Evolutionary conservation across 2,113 vertebrate genomes (phyloP).

Genomic region (Hippocampus guttulatus): DNA sequence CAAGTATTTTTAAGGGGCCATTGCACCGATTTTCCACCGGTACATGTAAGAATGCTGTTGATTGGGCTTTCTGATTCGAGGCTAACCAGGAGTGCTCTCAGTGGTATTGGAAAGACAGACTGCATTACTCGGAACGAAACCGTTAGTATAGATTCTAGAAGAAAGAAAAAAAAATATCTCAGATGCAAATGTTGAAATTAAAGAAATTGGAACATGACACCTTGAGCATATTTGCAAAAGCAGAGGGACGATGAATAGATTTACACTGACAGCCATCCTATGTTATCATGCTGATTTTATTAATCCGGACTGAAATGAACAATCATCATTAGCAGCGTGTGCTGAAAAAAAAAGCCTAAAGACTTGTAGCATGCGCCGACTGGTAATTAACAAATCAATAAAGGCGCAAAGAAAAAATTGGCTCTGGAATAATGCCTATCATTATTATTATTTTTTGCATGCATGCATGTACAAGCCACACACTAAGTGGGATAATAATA

Average conservation of each 20-base stretch:
- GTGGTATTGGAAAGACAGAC: not conserved
- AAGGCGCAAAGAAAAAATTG: constrained; percentile 53
- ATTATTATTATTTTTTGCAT: constrained; percentile 20
- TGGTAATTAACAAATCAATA: constrained; percentile 67
- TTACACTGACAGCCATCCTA: not conserved
- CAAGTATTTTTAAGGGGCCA: constrained; percentile 16
- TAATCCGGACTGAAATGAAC: not conserved
- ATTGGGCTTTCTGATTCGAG: not conserved
- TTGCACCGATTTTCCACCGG: not conserved
- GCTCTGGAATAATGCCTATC: constrained; percentile 54
- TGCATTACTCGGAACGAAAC: not conserved
- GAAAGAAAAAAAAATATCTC: not conserved
- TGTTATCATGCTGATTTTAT: not conserved
- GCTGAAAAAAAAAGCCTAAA: constrained; percentile 28
- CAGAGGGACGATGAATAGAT: not conserved
- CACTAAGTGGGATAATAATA: constrained; percentile 82
- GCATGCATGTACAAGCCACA: constrained; percentile 67
- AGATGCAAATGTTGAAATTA: not conserved
- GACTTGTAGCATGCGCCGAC: constrained; percentile 51
- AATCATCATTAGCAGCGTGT: not conserved
- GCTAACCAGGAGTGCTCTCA: not conserved
- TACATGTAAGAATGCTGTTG: not conserved
- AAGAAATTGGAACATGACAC: not conserved
- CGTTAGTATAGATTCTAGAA: not conserved
- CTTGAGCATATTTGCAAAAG: not conserved